Conservation (phyloP, 2,797 vertebrate genomes). For the Melanotaenia maccullochi region DNA sequence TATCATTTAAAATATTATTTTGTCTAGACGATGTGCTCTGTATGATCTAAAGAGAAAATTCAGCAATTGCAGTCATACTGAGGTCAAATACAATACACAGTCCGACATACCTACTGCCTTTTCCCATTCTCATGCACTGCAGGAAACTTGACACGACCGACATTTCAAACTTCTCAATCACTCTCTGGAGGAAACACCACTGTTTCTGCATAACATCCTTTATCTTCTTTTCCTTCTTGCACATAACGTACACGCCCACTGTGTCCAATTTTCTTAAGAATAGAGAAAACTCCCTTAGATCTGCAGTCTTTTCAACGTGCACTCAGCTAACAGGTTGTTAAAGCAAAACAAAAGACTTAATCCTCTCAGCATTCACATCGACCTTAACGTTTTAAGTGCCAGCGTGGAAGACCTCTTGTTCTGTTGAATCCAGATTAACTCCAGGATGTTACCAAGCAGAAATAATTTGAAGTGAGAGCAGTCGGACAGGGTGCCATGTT, state of each 20-base stretch:
- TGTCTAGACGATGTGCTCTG: not conserved
- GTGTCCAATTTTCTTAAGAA: conserved; percentile 29
- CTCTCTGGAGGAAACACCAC: conserved; percentile 48
- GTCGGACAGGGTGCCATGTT: conserved; percentile 8
- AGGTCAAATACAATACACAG: not conserved
- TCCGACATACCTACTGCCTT: conserved; percentile 65
- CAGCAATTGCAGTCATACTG: not conserved
- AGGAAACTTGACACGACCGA: conserved; percentile 71
- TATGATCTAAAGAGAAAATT: not conserved
- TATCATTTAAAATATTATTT: not conserved
- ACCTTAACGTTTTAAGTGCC: conserved; percentile 32
- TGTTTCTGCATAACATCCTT: conserved; percentile 40
- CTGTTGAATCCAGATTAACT: conserved; percentile 44
- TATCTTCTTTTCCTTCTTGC: conserved; percentile 49
- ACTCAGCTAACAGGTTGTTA: conserved; percentile 38
- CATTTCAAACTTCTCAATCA: conserved; percentile 67
- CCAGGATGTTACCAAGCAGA: conserved; percentile 27
- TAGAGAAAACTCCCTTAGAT: conserved; percentile 12
- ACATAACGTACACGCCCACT: conserved; percentile 58
- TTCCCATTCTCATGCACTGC: conserved; percentile 65
- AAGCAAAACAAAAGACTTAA: conserved; percentile 69
- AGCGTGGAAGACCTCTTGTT: conserved; percentile 39
- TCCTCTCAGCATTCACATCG: conserved; percentile 57
- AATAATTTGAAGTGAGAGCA: conserved; percentile 18
- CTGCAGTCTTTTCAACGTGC: conserved; percentile 8